Percentiles rank a stretch among this genome's conserved stretches.
phyloP scores from a whole-genome alignment of 1,140 invertebrate genomes.

The Aphidius ervi region DNA sequence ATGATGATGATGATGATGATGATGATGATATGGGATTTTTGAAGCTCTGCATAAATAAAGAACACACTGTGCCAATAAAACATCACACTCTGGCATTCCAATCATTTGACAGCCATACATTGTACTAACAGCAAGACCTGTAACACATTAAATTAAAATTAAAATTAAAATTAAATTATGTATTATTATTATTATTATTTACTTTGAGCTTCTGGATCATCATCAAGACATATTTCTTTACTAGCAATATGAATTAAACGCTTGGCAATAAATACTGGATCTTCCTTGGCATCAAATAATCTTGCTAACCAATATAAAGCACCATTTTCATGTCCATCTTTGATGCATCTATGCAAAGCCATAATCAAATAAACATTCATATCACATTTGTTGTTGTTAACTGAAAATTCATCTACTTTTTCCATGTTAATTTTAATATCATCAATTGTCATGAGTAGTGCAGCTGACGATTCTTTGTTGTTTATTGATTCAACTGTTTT shows the following conservation, averaged over 20 bases:
- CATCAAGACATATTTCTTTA: slow-evolving; percentile 67
- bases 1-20: too few species aligned
- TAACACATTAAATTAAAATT: neutral
- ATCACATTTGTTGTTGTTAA: slow-evolving; percentile 67
- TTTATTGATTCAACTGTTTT: slow-evolving; percentile 60
- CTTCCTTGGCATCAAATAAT: slow-evolving; percentile 77
- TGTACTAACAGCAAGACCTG: slow-evolving; percentile 62
- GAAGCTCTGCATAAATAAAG: slow-evolving; percentile 72
- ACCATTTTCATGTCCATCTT: slow-evolving; percentile 78
- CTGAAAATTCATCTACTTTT: slow-evolving; percentile 70
- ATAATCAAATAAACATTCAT: slow-evolving; percentile 82
- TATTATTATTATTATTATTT: neutral
- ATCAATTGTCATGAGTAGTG: slow-evolving; percentile 41
- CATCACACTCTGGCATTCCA: slow-evolving; percentile 78
- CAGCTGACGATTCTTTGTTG: slow-evolving; percentile 32
- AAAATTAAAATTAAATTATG: neutral
- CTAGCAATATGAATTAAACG: slow-evolving; percentile 70
- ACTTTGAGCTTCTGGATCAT: slow-evolving; percentile 55
- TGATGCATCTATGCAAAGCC: slow-evolving; percentile 80
- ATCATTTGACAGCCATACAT: slow-evolving; percentile 76
- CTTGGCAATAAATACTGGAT: slow-evolving; percentile 75
- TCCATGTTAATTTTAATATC: slow-evolving; percentile 62
- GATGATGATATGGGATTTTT: slow-evolving; percentile 45
- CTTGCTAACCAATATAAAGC: slow-evolving; percentile 79
- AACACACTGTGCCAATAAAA: slow-evolving; percentile 71